Base-by-base conservation (phyloP, 1,140 invertebrate species). In the Heliconius eleuchia region DNA sequence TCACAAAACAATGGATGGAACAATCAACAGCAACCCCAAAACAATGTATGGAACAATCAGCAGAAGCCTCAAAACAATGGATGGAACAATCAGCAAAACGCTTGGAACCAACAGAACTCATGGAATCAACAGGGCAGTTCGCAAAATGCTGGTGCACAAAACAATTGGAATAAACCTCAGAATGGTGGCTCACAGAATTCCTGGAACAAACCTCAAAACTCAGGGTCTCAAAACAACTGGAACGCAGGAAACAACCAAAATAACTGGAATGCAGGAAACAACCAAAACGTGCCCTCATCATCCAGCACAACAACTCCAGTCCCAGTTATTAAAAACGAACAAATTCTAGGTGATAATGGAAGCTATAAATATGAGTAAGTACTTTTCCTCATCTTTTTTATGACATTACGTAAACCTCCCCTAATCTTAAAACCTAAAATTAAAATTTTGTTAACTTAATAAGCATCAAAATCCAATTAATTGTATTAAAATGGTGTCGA, bases 351-450 rank as follows among this genome's bases (percentile, higher is more conserved):
- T 78, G 92, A 95, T 78, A 94, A 95, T 78, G 95, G 95, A 81
- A 95, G 94, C 87, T 96, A 96, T 83, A 95, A 95, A 91, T 96
- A 96, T 82, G 95, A 95, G 95, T 96, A 83, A 95, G 92, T 92
- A 74, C 76, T 81, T 42, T 71, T 71, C 16, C 7, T 57, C 8
- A 23, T 57, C 9, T 23, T 57, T 57, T 23, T n/a, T 57, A 8
- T 23, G 18, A 19, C 6, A 42, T 11, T 11, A 42, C 13, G 13
- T 42, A 42, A 42, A 42, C 7, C 9, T 13, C 1, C 6, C 50
- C 50, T 52, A 52, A 52, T 7, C 6, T 19, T 4, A 52, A 52
- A 52, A 2, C 42, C 42, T 16, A 52, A 52, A 52, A 52, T 52
- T 0, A 19, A 52, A 52, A 52, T 7, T 4, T 13, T 46, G 1